Evolutionary conservation across 2,113 vertebrate genomes (phyloP).

Genomic region (Phyllopteryx taeniolatus): DNA sequence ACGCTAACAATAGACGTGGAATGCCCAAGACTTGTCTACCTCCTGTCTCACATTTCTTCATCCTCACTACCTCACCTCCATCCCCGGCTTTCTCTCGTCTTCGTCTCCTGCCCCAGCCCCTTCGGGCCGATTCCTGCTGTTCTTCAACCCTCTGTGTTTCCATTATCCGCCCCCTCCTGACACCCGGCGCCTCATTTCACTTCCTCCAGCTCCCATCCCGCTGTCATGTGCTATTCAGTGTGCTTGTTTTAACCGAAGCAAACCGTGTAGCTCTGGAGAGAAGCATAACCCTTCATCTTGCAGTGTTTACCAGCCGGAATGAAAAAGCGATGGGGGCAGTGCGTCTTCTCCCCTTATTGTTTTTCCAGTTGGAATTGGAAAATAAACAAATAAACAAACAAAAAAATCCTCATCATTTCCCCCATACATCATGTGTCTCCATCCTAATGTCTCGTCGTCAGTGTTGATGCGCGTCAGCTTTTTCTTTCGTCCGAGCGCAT

Average conservation of each 20-base stretch:
- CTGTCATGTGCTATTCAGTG: conserved; percentile 5
- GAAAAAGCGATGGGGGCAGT: background rate
- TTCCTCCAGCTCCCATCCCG: background rate
- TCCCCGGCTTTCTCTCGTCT: background rate
- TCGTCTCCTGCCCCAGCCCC: background rate
- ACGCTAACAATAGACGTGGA: background rate
- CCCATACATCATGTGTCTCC: background rate
- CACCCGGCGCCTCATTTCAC: conserved; percentile 27
- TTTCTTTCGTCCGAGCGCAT: background rate
- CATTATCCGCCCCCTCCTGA: conserved; percentile 37
- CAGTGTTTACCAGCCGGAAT: background rate
- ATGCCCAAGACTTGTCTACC: background rate
- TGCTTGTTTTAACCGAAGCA: conserved; percentile 3
- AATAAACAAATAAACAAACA: background rate
- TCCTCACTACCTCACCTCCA: background rate
- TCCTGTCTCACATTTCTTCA: background rate
- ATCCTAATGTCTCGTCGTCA: background rate
- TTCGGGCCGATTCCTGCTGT: conserved; percentile 28
- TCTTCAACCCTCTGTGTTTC: conserved; percentile 33
- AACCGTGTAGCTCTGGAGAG: background rate
- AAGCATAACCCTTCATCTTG: conserved; percentile 2
- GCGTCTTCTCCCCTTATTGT: background rate
- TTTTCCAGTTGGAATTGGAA: background rate
- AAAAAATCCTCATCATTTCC: background rate
- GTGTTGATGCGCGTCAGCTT: background rate